phyloP scores from a whole-genome alignment of 2,888 invertebrate genomes.

The Rhorus exstirpatorius region DNA sequence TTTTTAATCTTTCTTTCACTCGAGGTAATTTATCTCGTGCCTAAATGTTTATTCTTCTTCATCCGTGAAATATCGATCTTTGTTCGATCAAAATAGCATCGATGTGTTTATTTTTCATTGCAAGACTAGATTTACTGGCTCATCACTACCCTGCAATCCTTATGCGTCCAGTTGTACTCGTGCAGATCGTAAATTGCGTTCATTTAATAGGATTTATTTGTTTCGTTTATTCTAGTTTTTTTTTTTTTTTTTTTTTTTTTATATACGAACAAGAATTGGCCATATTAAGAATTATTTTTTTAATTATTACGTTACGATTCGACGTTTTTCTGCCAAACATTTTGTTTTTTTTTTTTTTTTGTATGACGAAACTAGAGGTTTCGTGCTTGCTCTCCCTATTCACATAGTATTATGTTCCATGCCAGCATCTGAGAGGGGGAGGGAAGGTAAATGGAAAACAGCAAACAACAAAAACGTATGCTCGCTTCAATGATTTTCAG shows the following conservation, averaged over 20 bases:
- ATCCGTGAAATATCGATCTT: background rate
- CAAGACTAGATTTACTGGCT: conserved; percentile 68
- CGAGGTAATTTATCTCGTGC: conserved; percentile 13
- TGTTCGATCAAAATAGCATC: background rate
- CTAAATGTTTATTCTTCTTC: conserved; percentile 15
- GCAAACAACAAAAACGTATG: conserved; percentile 69
- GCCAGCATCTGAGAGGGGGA: conserved; percentile 89
- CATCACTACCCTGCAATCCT: conserved; percentile 77
- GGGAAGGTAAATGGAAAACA: conserved; percentile 86
- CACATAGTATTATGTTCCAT: conserved; percentile 87
- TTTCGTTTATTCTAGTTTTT: background rate
- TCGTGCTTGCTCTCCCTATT: conserved; percentile 76
- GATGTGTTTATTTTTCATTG: conserved; percentile 26
- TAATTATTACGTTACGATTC: conserved; percentile 36
- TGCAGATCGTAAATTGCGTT: conserved; percentile 70
- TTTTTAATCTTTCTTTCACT: conserved; percentile 12
- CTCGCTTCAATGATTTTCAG: conserved; percentile 69
- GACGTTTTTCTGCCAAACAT: conserved; percentile 15
- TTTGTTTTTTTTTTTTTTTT: conserved; percentile 51
- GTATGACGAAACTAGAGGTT: conserved; percentile 68
- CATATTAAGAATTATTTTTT: too few species aligned
- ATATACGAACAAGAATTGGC: too few species aligned
- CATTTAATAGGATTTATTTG: conserved; percentile 25
- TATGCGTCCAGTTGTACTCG: conserved; percentile 84
- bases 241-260: background rate